phyloP scores from a whole-genome alignment of 2,113 vertebrate species.

The Scortum barcoo region DNA sequence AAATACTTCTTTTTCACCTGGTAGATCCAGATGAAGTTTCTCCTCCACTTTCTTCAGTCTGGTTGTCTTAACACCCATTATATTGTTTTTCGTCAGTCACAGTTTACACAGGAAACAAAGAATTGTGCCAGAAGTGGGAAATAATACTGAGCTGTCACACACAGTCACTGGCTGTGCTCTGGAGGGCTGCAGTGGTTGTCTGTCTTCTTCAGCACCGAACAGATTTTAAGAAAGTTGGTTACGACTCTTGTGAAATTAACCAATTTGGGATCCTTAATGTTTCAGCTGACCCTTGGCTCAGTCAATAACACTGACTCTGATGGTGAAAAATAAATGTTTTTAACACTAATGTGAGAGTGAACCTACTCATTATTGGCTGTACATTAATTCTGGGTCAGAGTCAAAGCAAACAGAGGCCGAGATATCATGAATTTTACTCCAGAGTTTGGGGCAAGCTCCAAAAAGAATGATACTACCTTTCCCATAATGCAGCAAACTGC shows the following conservation, averaged over 20 bases:
- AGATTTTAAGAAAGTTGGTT: background rate
- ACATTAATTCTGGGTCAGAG: slow-evolving; percentile 1
- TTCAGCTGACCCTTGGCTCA: background rate
- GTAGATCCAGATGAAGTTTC: background rate
- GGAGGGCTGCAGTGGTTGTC: background rate
- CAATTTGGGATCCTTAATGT: background rate
- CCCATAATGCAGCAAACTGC: slow-evolving; percentile 14
- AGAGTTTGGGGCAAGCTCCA: background rate
- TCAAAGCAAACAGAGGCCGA: slow-evolving; percentile 1
- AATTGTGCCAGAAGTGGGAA: background rate
- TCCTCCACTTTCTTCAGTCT: background rate
- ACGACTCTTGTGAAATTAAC: background rate
- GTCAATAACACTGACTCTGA: slow-evolving; percentile 10
- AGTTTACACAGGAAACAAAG: slow-evolving; percentile 1
- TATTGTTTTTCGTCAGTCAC: slow-evolving; percentile 21
- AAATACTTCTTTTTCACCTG: slow-evolving; percentile 30
- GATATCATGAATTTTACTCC: background rate
- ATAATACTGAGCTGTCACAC: slow-evolving; percentile 22
- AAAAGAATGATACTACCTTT: slow-evolving; percentile 11
- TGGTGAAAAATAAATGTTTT: background rate
- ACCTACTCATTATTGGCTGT: background rate
- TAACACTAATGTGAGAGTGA: background rate
- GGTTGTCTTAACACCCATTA: background rate
- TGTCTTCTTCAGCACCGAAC: background rate
- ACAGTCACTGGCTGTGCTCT: background rate